Evolutionary conservation across 1,140 invertebrate species (phyloP).

Genomic region (Drosophila prosaltans): DNA sequence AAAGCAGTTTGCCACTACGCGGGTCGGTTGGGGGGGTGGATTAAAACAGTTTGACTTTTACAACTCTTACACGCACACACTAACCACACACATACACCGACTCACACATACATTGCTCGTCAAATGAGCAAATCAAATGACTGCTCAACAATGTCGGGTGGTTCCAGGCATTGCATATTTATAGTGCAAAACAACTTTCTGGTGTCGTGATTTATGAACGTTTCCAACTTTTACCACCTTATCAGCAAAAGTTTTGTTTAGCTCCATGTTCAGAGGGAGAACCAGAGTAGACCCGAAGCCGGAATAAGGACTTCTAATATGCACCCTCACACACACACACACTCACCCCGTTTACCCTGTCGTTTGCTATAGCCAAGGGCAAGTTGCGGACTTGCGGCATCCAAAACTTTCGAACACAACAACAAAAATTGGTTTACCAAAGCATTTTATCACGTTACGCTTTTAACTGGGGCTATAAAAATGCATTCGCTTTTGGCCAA

Average conservation of each 20-base stretch:
- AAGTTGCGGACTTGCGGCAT: conserved; percentile 69
- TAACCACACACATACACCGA: background rate
- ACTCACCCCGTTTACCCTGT: background rate
- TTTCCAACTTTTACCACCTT: conserved; percentile 77
- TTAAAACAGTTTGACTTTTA: conserved; percentile 61
- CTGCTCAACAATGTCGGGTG: conserved; percentile 45
- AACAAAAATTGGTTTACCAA: conserved; percentile 51
- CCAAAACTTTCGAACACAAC: conserved; percentile 69
- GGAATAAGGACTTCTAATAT: conserved; percentile 66
- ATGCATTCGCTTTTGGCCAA: conserved; percentile 61
- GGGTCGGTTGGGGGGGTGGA: conserved; percentile 45
- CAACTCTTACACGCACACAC: conserved; percentile 6
- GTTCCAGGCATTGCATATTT: conserved; percentile 61
- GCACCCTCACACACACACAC: conserved; percentile 42
- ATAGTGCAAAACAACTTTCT: conserved; percentile 72
- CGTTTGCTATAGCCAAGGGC: conserved; percentile 48
- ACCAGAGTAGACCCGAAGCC: conserved; percentile 29
- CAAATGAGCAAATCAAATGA: conserved; percentile 57
- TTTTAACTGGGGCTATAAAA: conserved; percentile 76
- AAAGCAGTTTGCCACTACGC: conserved; percentile 58
- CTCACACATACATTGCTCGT: background rate
- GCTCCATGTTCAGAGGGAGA: conserved; percentile 22
- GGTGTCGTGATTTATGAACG: conserved; percentile 80
- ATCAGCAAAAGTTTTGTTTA: conserved; percentile 75
- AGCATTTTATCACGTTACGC: conserved; percentile 80